These are phyloP conservation scores for Sinohyriopsis cumingii DNA, from an alignment of 2,888 invertebrate species.

Conservation along the genomic window DNA sequence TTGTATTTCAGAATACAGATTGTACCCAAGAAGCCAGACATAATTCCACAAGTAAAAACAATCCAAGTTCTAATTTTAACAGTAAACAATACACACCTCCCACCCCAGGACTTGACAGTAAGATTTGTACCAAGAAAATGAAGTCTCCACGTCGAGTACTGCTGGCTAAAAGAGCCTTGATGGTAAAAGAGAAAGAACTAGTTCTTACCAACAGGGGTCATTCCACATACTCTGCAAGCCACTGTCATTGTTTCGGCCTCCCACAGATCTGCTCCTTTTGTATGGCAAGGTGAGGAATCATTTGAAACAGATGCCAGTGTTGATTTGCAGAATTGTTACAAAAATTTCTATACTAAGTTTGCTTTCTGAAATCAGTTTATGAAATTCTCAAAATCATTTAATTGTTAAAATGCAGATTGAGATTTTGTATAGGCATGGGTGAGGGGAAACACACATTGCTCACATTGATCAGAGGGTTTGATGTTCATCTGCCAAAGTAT, in stretches of 20 bases:
- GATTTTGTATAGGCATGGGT: too few species aligned
- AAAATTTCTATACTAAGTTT: background rate
- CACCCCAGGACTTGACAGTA: slow-evolving; percentile 38
- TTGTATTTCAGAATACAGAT: too few species aligned
- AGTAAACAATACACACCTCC: slow-evolving; percentile 32
- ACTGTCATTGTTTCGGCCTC: slow-evolving; percentile 81
- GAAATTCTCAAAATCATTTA: too few species aligned
- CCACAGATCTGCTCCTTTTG: slow-evolving; percentile 82
- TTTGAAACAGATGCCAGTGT: background rate
- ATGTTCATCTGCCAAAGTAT: too few species aligned
- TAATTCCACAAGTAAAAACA: too few species aligned
- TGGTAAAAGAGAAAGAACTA: slow-evolving; percentile 42
- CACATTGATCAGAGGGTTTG: too few species aligned
- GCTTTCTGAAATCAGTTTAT: too few species aligned
- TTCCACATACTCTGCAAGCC: slow-evolving; percentile 20
- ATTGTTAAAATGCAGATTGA: too few species aligned
- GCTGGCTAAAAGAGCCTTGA: slow-evolving; percentile 54
- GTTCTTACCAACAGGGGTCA: slow-evolving; percentile 14
- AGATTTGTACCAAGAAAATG: slow-evolving; percentile 35
- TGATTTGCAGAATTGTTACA: slow-evolving; percentile 2
- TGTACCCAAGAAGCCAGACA: too few species aligned
- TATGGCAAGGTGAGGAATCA: slow-evolving; percentile 74
- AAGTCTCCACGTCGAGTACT: slow-evolving; percentile 59
- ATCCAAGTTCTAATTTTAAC: slow-evolving; percentile 11
- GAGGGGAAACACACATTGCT: too few species aligned